Evolutionary conservation across 2,888 invertebrate genomes (phyloP), one percentile per base, ranked within the genome.

Genomic region (Tetragonula carbonaria): DNA sequence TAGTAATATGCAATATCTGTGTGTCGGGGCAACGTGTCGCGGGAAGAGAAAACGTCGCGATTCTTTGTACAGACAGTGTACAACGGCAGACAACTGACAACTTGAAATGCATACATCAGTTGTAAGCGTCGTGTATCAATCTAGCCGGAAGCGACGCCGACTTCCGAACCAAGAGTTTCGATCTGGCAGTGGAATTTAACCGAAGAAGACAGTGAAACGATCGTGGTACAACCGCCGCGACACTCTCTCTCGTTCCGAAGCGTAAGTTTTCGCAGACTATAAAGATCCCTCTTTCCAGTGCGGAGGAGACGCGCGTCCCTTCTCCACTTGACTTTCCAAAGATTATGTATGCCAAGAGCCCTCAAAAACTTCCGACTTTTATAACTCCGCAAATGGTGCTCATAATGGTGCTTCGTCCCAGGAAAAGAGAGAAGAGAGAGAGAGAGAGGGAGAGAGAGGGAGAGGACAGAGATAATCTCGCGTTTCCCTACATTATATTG

Each of bases 371-470:
- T 71, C 55, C 33, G 62, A 76, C 82, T 76, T 66, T 59, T 82
- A 76, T 59, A 81, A 83, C 82, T 81, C 76, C 50, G 33, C 82
- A 81, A 81, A 81, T 83, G 71, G 62, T 72, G 76, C 71, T 83
- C 76, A 62, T 81, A 67, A 83, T n/a, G n/a, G n/a, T n/a, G n/a
- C n/a, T 81, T 70, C 75, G 53, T 67, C 66, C 4, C 55, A 8
- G 2, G 55, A 38, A 23, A 6, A 13, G 13, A 53, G 18, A 53
- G 53, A 53, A 53, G 18, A 53, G 53, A 53, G 6, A 53, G 53
- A 53, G 5, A 53, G 53, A 53, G 6, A 53, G 38, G 8, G 45
- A 45, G 45, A 45, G 45, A 45, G 62, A 23, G 23, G 28, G 23
- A 74, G 57, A 6, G 63, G n/a, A 70, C 57, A 53, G 65, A 68